These are phyloP conservation scores for Tinea trinotella DNA, from an alignment of 2,888 invertebrate species.

Conservation along the genomic window DNA sequence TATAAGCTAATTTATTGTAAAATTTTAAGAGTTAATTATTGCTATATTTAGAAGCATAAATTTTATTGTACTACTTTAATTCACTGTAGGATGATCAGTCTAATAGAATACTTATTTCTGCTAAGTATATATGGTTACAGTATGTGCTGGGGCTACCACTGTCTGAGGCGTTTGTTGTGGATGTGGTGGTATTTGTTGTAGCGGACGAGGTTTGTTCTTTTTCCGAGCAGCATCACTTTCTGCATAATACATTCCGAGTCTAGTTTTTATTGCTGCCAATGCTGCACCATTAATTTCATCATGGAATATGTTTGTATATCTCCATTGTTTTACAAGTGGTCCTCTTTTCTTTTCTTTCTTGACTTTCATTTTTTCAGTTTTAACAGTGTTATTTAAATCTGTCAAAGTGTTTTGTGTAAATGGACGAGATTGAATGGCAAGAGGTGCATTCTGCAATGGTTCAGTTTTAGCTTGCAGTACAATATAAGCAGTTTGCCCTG, in stretches of 20 bases:
- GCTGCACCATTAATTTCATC: constrained; percentile 70
- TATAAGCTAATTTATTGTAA: neutral
- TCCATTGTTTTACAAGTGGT: constrained; percentile 68
- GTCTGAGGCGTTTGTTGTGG: constrained; percentile 38
- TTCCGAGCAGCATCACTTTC: constrained; percentile 65
- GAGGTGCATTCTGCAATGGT: constrained; percentile 41
- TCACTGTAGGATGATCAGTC: constrained; percentile 2
- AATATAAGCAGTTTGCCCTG: constrained; percentile 57
- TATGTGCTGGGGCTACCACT: constrained; percentile 47
- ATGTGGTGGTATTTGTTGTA: constrained; percentile 41
- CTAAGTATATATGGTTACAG: constrained; percentile 52
- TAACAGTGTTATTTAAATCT: constrained; percentile 31
- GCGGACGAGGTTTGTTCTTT: constrained; percentile 47
- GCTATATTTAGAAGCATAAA: neutral
- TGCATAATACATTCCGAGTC: constrained; percentile 65
- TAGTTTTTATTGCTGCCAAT: constrained; percentile 65
- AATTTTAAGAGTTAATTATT: neutral
- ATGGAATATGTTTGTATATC: constrained; percentile 71
- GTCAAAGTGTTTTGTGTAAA: constrained; percentile 36
- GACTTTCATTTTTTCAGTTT: constrained; percentile 39
- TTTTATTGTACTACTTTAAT: constrained; percentile 4
- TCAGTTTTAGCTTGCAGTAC: constrained; percentile 59
- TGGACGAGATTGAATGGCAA: constrained; percentile 25
- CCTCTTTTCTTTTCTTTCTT: constrained; percentile 59
- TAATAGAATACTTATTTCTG: constrained; percentile 5